Evolutionary conservation across 2,888 invertebrate species (phyloP).

Genomic region (Tachina fera): DNA sequence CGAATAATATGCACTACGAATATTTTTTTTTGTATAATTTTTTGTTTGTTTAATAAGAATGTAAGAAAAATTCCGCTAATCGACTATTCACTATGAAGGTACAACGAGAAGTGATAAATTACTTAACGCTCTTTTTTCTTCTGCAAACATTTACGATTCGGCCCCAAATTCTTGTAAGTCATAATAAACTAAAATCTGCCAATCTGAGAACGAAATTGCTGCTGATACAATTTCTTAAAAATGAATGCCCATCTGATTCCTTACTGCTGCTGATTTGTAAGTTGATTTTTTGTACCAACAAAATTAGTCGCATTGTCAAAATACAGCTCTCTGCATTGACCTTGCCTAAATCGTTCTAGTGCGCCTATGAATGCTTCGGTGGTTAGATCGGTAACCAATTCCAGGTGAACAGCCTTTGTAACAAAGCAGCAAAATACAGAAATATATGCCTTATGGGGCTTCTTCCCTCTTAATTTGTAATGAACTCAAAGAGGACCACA

Average conservation of each 20-base stretch:
- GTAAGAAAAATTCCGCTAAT: no score
- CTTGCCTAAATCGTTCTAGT: conserved; percentile 22
- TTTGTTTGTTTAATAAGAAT: no score
- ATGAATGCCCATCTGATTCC: neutral
- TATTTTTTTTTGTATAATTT: no score
- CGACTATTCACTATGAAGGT: no score
- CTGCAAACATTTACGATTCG: neutral
- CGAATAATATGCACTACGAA: no score
- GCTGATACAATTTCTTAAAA: conserved; percentile 17
- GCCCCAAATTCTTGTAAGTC: no score
- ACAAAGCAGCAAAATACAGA: no score
- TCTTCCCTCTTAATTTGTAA: conserved; percentile 23
- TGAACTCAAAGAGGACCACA: neutral
- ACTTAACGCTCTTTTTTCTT: neutral
- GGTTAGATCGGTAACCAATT: conserved; percentile 23
- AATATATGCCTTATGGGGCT: conserved; percentile 11
- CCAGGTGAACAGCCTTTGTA: conserved; percentile 29
- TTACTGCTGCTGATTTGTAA: no score
- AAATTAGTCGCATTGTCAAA: no score
- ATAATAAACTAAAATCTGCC: conserved; percentile 32
- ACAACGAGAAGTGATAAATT: no score
- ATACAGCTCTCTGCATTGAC: conserved; percentile 10
- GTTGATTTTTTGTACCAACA: no score
- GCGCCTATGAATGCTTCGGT: conserved; percentile 22
- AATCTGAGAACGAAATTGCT: conserved; percentile 12